These are phyloP conservation scores for Chaetogeoica ovagalla DNA, from an alignment of 2,888 invertebrate species.

Conservation along the genomic window DNA sequence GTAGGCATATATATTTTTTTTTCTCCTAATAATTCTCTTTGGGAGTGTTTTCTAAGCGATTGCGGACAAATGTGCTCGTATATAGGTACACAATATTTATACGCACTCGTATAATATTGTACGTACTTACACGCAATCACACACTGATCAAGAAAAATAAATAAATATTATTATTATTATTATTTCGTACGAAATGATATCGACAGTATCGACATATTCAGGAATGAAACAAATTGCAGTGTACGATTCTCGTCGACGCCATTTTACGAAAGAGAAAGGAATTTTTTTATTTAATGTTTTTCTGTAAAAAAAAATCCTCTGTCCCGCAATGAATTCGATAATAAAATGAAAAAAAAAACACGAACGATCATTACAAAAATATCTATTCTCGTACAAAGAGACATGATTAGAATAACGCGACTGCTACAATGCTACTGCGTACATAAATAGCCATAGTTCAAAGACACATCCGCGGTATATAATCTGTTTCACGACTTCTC, in stretches of 20 bases:
- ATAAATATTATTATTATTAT: too few species aligned
- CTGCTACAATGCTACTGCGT: not conserved
- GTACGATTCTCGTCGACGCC: not conserved
- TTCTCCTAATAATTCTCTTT: too few species aligned
- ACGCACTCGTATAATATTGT: too few species aligned
- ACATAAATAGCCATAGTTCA: not conserved
- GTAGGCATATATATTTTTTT: too few species aligned
- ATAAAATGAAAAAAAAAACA: not conserved
- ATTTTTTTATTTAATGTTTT: slow-evolving; percentile 7
- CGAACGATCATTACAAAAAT: not conserved
- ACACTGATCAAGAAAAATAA: not conserved
- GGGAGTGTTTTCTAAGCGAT: too few species aligned
- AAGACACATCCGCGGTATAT: not conserved
- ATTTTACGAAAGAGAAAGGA: slow-evolving; percentile 24
- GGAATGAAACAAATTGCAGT: not conserved
- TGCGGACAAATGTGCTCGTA: too few species aligned
- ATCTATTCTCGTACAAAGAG: too few species aligned
- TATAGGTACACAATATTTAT: too few species aligned
- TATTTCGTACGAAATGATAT: not conserved
- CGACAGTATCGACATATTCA: not conserved
- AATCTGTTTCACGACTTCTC: slow-evolving; percentile 37
- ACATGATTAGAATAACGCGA: slow-evolving; percentile 33
- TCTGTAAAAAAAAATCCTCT: slow-evolving; percentile 1
- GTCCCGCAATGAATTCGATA: slow-evolving; percentile 23
- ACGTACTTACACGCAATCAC: too few species aligned